Conservation (phyloP, 2,888 invertebrate species). For the Hylaea fasciaria region DNA sequence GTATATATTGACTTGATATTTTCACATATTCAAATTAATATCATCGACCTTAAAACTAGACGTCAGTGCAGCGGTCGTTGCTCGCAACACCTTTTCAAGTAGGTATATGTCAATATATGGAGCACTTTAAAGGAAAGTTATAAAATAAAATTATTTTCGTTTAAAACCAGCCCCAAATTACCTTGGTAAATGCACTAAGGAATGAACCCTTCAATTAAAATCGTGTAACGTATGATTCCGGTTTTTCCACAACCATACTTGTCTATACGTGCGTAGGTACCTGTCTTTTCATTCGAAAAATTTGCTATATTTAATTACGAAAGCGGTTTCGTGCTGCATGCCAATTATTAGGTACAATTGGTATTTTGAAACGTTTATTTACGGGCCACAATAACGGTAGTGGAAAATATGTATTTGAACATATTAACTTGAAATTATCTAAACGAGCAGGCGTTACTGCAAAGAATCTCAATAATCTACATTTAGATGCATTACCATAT, state of each 20-base stretch:
- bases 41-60: background rate
- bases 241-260: constrained; percentile 57
- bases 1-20: too few relatives aligned
- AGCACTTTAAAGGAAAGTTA: constrained; percentile 74
- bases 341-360: constrained; percentile 53
- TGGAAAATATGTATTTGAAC: background rate
- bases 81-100: constrained; percentile 50
- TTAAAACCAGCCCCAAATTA: constrained; percentile 71
- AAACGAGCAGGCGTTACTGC: too few relatives aligned
- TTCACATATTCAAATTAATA: background rate
- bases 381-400: background rate
- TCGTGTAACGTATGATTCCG: constrained; percentile 59
- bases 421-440: too few relatives aligned
- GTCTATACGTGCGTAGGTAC: constrained; percentile 29
- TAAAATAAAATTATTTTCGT: constrained; percentile 73
- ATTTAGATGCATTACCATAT: too few relatives aligned
- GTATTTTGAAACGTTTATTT: constrained; percentile 44
- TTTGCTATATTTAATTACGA: constrained; percentile 67
- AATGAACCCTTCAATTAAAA: constrained; percentile 76
- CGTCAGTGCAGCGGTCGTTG: constrained; percentile 22
- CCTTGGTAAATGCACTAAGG: constrained; percentile 67
- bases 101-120: constrained; percentile 75
- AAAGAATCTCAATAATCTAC: too few relatives aligned
- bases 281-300: constrained; percentile 42
- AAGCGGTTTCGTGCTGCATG: constrained; percentile 56